Base-by-base conservation (phyloP, 2,113 vertebrate genomes). In the Psammodynastes pulverulentus region DNA sequence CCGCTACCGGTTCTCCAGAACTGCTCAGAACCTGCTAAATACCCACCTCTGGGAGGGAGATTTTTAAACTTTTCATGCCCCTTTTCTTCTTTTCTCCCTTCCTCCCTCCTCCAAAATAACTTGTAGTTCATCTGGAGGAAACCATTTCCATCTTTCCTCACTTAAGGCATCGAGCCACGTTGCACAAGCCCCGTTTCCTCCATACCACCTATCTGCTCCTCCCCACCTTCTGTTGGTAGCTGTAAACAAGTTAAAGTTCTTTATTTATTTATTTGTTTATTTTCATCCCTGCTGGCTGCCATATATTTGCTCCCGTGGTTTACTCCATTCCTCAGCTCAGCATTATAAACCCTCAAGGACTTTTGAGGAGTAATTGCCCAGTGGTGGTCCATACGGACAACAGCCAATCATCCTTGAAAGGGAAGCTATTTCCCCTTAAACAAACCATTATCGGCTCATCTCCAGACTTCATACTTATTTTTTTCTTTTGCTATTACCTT, bases 401-500 rank as follows among this genome's bases (percentile, higher is more conserved):
- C 93, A 94, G 93, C 89, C 95, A 95, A 93, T 93, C 88, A 89
- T 90, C 93, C 58, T 90, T 91, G 45, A 53, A 93, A 95, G 93
- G 85, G 92, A 96, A 96, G 92, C 94, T 85, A 93, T 95, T 90
- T 96, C 95, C 95, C 91, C 91, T 95, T 95, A 95, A 96, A 94
- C 93, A 97, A 95, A 95, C 93, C 96, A 96, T 92, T 96, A 96
- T 94, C 86, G 72, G 93, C 92, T 97, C 95, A 97, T 97, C 95
- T 95, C 94, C 79, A 93, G 96, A 93, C 96, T 97, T 96, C 96
- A 94, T 95, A 97, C 95, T 95, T 95, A 87, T 96, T 96, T 96
- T 95, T 95, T 89, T 96, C 95, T 97, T 96, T 97, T 95, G 95
- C 94, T 96, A 94, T 97, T 97, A 96, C 91, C 92, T 96, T 93